Evolutionary conservation across 2,888 invertebrate species (phyloP), one percentile per base, ranked within the genome.

Genomic region (Hoplodrina ambigua): DNA sequence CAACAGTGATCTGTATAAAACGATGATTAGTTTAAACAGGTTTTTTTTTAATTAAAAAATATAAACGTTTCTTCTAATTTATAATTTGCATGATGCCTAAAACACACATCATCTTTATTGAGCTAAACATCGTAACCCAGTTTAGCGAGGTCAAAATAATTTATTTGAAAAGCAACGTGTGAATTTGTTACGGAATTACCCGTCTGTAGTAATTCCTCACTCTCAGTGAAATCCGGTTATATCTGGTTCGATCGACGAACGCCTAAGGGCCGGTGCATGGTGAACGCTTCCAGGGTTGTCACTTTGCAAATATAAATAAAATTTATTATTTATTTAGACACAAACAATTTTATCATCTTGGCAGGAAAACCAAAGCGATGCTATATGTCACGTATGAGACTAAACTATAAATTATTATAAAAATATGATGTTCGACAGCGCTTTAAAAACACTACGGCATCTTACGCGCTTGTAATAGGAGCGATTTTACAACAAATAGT

Each of bases 201-300:
- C 81, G 19, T 41, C 62, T 17, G 60, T 61, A 76, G 71, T 74
- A 73, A 78, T 77, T 77, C 67, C 74, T 75, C 72, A 80, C 69
- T 82, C 81, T 83, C 78, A 62, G 67, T 68, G 56, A 76, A 71
- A 82, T 86, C 87, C 87, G 82, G 88, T 85, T 82, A 60, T 65
- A 85, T 84, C 87, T 82, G 87, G 86, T 85, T 84, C 68, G 68
- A 66, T 64, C 66, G 68, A 65, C 65, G 66, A 81, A 57, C 57
- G 80, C 80, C 73, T 81, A 65, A 80, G 75, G 83, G 76, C 76
- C 61, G 54, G 67, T 70, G 19, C 67, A 63, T 56, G 58, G 52
- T 75, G 56, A 54, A 49, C 20, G 49, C 13, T 4, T 4, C 8
- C 33, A 69, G 80, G 80, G 75, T 56, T 68, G 65, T 17, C 80